A percentile compares a stretch with the other conserved stretches of the same genome.
phyloP scores from a whole-genome alignment of 2,888 invertebrate genomes.

The Drosophila macrospina region DNA sequence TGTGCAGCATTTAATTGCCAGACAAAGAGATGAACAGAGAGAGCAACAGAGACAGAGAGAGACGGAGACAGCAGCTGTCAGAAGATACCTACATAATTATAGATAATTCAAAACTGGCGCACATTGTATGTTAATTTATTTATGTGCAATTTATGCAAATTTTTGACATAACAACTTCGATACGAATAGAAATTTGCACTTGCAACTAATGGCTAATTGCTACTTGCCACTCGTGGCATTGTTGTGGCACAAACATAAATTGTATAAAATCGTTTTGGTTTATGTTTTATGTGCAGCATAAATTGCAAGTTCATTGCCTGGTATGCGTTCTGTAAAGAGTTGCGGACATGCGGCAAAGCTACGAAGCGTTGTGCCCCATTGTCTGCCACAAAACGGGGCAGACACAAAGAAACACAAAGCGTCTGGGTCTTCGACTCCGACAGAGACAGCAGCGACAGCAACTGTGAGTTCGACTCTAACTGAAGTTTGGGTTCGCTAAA shows the following conservation, averaged over 20 bases:
- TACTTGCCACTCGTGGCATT: constrained; percentile 7
- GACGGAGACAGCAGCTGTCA: constrained; percentile 1
- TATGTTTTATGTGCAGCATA: constrained; percentile 51
- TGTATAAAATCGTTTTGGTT: constrained; percentile 29
- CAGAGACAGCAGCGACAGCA: constrained; percentile 11
- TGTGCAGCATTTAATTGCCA: constrained; percentile 61
- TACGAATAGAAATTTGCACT: constrained; percentile 35
- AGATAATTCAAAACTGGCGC: constrained; percentile 47
- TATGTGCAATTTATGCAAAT: constrained; percentile 70
- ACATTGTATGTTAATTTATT: constrained; percentile 73
- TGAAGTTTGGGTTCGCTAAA: constrained; percentile 66
- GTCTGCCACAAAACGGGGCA: constrained; percentile 34
- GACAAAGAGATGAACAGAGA: neutral
- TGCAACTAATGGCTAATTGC: constrained; percentile 62
- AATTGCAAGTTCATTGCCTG: constrained; percentile 36
- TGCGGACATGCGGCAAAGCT: constrained; percentile 8
- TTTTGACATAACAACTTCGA: constrained; percentile 23
- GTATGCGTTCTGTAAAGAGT: constrained; percentile 10
- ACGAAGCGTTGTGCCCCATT: constrained; percentile 17
- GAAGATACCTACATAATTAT: constrained; percentile 66
- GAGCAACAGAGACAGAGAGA: neutral
- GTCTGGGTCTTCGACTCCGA: constrained; percentile 45
- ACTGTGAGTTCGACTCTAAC: constrained; percentile 8
- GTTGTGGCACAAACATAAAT: constrained; percentile 32
- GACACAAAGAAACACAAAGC: constrained; percentile 54